Evolutionary conservation across 2,888 invertebrate genomes (phyloP).

Genomic region (Xylocampa areola): DNA sequence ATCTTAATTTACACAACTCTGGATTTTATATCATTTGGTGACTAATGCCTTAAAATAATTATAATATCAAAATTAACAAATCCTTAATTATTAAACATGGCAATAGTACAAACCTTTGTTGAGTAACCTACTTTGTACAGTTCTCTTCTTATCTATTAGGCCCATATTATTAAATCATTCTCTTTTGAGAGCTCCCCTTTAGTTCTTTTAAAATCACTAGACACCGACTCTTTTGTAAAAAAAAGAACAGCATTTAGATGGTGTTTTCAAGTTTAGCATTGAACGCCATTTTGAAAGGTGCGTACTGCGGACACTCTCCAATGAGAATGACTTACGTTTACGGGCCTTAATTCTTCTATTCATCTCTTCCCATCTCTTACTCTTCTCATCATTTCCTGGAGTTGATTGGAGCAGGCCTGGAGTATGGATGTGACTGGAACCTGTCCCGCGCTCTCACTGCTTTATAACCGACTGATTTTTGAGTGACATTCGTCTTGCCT

Average conservation of each 20-base stretch:
- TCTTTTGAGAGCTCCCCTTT: too few relatives aligned
- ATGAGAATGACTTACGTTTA: too few relatives aligned
- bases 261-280: too few relatives aligned
- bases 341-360: too few relatives aligned
- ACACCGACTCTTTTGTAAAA: too few relatives aligned
- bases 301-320: too few relatives aligned
- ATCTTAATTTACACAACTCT: slow-evolving; percentile 19
- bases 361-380: not conserved
- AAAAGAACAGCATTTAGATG: too few relatives aligned
- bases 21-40: slow-evolving; percentile 7
- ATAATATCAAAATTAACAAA: slow-evolving; percentile 25
- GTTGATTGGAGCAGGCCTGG: slow-evolving; percentile 63
- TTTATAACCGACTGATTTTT: slow-evolving; percentile 85
- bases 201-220: too few relatives aligned
- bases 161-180: too few relatives aligned
- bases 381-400: slow-evolving; percentile 33
- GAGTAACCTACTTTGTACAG: slow-evolving; percentile 34
- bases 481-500: slow-evolving; percentile 69
- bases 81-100: slow-evolving; percentile 27
- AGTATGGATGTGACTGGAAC: slow-evolving; percentile 78
- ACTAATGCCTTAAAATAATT: slow-evolving; percentile 19
- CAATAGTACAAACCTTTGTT: slow-evolving; percentile 39
- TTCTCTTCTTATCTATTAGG: not conserved
- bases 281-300: too few relatives aligned
- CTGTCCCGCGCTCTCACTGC: slow-evolving; percentile 80